Evolutionary conservation across 2,888 invertebrate genomes (phyloP).

Genomic region (Odiellus spinosus): DNA sequence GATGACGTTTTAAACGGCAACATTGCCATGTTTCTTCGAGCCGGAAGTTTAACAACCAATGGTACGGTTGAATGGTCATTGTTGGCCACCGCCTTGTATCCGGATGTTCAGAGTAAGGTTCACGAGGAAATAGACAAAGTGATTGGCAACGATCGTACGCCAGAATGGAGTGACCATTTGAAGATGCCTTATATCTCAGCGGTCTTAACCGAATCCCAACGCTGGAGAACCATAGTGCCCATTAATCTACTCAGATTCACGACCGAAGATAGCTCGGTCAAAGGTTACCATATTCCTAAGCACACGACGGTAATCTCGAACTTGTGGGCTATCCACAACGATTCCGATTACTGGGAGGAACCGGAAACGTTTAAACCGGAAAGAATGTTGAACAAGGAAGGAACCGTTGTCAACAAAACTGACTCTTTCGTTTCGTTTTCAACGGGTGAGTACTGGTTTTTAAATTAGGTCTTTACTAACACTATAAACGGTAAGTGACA

Average conservation of each 20-base stretch:
- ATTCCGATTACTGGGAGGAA: no score
- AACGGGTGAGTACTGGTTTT: no score
- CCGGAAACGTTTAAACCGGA: no score
- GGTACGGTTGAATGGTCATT: slow-evolving; percentile 12
- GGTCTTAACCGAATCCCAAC: slow-evolving; percentile 11
- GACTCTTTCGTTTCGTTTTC: no score
- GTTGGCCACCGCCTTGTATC: slow-evolving; percentile 8
- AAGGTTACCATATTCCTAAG: no score
- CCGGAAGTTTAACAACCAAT: slow-evolving; percentile 13
- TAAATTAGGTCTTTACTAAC: no score
- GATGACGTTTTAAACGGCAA: slow-evolving; percentile 10
- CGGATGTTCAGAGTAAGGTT: slow-evolving; percentile 13
- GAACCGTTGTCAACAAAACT: no score
- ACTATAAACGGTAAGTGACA: no score
- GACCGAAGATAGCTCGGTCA: no score
- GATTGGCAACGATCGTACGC: slow-evolving; percentile 8
- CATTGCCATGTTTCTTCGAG: slow-evolving; percentile 10
- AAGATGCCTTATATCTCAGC: slow-evolving; percentile 14
- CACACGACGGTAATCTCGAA: no score
- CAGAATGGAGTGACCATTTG: slow-evolving; percentile 6
- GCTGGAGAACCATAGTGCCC: slow-evolving; percentile 13
- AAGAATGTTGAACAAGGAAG: no score
- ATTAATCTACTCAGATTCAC: slow-evolving; percentile 10
- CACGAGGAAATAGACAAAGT: slow-evolving; percentile 13
- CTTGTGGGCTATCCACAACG: no score